phyloP scores from a whole-genome alignment of 2,888 invertebrate genomes.

The Euspilapteryx auroguttella region DNA sequence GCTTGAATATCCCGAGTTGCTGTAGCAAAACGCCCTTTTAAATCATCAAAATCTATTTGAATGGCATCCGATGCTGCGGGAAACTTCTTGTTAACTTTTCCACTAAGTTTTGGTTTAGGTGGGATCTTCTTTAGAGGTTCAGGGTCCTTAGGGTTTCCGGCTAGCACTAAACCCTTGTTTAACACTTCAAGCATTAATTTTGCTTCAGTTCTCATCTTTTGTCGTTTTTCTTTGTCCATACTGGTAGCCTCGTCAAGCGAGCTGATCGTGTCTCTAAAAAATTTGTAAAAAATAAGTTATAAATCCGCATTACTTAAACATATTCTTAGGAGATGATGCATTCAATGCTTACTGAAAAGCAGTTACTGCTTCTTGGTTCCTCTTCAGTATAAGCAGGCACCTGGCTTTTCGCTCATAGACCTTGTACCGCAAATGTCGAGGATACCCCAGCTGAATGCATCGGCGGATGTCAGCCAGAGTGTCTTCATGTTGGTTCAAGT shows the following conservation, averaged over 20 bases:
- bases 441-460: slow-evolving; percentile 68
- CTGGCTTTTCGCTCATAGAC: slow-evolving; percentile 74
- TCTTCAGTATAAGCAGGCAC: slow-evolving; percentile 69
- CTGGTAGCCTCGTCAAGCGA: slow-evolving; percentile 67
- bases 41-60: slow-evolving; percentile 61
- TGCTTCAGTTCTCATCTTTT: slow-evolving; percentile 66
- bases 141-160: slow-evolving; percentile 34
- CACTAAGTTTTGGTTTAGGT: slow-evolving; percentile 36
- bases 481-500: slow-evolving; percentile 67
- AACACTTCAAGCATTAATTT: slow-evolving; percentile 72
- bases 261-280: slow-evolving; percentile 63
- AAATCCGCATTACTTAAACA: too few relatives aligned
- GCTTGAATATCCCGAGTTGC: slow-evolving; percentile 70
- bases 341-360: slow-evolving; percentile 66
- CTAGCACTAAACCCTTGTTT: slow-evolving; percentile 60
- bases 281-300: slow-evolving; percentile 1
- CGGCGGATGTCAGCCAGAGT: slow-evolving; percentile 73
- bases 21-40: slow-evolving; percentile 72
- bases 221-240: slow-evolving; percentile 61
- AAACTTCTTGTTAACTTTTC: slow-evolving; percentile 43
- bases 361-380: slow-evolving; percentile 63
- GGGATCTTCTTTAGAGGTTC: slow-evolving; percentile 29
- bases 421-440: slow-evolving; percentile 73
- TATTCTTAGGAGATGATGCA: too few relatives aligned
- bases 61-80: slow-evolving; percentile 66